phyloP scores from a whole-genome alignment of 2,113 vertebrate species.

The Calonectris borealis region DNA sequence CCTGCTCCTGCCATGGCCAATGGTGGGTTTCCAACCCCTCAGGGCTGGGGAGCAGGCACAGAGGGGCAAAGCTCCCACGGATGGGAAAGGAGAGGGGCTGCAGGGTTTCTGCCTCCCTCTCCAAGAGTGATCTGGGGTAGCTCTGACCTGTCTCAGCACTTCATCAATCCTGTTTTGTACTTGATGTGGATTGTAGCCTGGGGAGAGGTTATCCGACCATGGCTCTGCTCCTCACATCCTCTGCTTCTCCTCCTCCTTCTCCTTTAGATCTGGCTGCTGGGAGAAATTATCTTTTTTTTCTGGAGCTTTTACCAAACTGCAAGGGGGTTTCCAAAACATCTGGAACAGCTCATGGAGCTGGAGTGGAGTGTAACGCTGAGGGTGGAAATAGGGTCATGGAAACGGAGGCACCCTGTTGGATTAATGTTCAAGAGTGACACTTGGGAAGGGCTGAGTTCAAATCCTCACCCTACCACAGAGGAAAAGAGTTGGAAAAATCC shows the following conservation, averaged over 20 bases:
- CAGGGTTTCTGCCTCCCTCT: neutral
- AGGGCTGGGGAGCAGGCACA: neutral
- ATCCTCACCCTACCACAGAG: neutral
- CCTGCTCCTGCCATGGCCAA: neutral
- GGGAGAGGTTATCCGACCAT: neutral
- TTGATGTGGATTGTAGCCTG: neutral
- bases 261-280: neutral
- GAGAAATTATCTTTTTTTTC: constrained; percentile 6
- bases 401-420: constrained; percentile 37
- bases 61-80: neutral
- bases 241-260: neutral
- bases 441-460: constrained; percentile 18
- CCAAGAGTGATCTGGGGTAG: neutral
- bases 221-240: constrained; percentile 7
- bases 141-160: neutral
- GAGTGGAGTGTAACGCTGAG: constrained; percentile 15
- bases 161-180: neutral
- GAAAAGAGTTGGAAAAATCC: neutral
- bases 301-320: constrained; percentile 19
- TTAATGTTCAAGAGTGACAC: neutral
- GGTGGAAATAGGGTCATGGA: constrained; percentile 54
- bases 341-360: constrained; percentile 63
- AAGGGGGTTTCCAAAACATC: constrained; percentile 61
- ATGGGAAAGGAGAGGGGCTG: neutral
- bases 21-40: neutral